Evolutionary conservation across 2,797 vertebrate genomes (phyloP), one percentile per base, ranked within the genome.

Genomic region (Chromis chromis): DNA sequence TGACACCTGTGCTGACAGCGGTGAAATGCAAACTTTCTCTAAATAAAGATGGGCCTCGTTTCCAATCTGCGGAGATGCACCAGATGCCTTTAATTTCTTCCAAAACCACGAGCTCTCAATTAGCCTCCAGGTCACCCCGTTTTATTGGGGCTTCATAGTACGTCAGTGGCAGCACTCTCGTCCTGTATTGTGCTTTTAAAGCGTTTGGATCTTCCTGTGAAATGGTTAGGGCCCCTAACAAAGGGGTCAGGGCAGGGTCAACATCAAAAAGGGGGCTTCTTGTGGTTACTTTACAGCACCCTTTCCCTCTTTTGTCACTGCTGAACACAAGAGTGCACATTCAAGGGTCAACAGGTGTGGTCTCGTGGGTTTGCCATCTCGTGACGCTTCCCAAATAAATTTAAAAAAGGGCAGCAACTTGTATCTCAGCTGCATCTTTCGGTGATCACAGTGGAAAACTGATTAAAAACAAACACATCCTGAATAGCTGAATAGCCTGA

Each of bases 121-220:
- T 95, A 94, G 89, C 93, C 94, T 86, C 73, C 79, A 76, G 87
- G 88, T 94, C 91, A 94, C 90, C 92, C 88, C 56, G 19, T 91
- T 95, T 94, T 94, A 94, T 91, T 89, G 83, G 84, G 84, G 79
- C 74, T 86, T 83, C 78, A 81, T 86, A 82, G 83, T 81, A 81
- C 88, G 82, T 86, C 81, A 76, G 82, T 66, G 81, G 86, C 79
- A 28, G 85, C 79, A 58, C 83, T 90, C 87, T 88, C 65, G 62
- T 90, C 85, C 87, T 91, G 88, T 65, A 91, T 90, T 88, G 89
- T 89, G 84, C 92, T 90, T 90, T 90, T 86, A 88, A 91, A 92
- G 88, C 81, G 49, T 91, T 92, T 74, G 89, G 86, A 85, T 94
- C 86, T 91, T 87, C 89, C 87, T 93, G 92, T 91, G 91, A 94